Evolutionary conservation across 2,113 vertebrate genomes (phyloP), one percentile per base, ranked within the genome.

Genomic region (Octodon degus): DNA sequence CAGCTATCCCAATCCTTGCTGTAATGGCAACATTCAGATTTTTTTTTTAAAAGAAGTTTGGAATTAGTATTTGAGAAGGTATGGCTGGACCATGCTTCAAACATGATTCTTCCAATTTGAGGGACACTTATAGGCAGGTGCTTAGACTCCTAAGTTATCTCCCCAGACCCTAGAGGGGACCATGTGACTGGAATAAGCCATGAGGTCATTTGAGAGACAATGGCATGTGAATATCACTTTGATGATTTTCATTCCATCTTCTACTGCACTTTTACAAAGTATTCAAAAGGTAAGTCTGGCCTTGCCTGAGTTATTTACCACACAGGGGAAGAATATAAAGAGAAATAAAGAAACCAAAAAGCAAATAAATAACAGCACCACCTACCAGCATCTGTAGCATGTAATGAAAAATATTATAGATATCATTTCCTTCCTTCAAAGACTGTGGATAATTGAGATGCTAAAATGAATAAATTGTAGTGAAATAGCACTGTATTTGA

Each of bases 161-260:
- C 55, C 55, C 55, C 14, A 58, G 55, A 17, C 55, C 16, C 55
- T 58, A 19, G 55, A 58, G 27, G 25, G 11, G 27, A 80, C 30
- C 4, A 5, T 63, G 22, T 34, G 74, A 70, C 4, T 9, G 9
- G 50, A 53, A 14, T 79, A 37, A 62, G 50, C 86, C 72, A 63
- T 55, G 12, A 55, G 34, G 37, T 91, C 30, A 20, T 74, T 90
- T 90, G 88, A 82, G 9, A 47, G 37, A 34, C 50, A 40, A 62
- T 30, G 53, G 12, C 30, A 16, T 91, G 2, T 80, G 70, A 90
- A 16, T 67, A 91, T 89, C 58, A 84, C 37, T 83, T 58, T 83
- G 6, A 85, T 80, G 32, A 80, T 86, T 91, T 85, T 65, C 20
- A 90, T 90, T 90, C 95, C 37, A 16, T 93, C n/a, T 88, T 76